These are phyloP conservation scores for Manacus vitellinus DNA, from an alignment of 2,113 vertebrate genomes.

Conservation along the genomic window DNA sequence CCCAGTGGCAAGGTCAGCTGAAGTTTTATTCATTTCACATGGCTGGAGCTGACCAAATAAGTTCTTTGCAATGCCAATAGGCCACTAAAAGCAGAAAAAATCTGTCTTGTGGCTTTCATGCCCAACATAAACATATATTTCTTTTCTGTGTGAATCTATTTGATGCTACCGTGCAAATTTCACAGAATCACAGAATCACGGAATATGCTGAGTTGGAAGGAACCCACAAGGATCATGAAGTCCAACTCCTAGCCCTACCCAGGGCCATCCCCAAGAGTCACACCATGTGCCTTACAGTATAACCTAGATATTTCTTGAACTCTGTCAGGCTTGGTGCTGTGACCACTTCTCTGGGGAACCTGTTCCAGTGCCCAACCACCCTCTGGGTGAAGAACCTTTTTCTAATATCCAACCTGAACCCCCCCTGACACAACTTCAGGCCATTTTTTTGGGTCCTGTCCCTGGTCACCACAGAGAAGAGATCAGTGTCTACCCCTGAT, in stretches of 20 bases:
- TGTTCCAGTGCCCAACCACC: not conserved
- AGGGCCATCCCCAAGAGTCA: not conserved
- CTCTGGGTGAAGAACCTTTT: not conserved
- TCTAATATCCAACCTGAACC: not conserved
- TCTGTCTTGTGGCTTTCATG: not conserved
- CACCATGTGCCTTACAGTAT: not conserved
- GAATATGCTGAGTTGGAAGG: not conserved
- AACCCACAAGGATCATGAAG: not conserved
- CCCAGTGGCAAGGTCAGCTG: not conserved
- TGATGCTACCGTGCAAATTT: not conserved
- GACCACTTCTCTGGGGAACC: not conserved
- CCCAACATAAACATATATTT: not conserved
- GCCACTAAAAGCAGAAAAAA: not conserved
- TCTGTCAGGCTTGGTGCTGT: not conserved
- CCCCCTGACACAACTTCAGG: not conserved
- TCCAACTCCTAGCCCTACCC: not conserved
- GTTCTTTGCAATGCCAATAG: not conserved
- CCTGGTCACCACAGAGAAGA: not conserved
- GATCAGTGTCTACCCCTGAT: not conserved
- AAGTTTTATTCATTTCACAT: not conserved
- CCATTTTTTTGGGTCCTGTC: not conserved
- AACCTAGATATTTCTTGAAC: not conserved
- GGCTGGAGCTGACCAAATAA: not conserved
- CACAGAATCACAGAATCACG: not conserved
- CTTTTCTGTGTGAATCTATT: not conserved